Evolutionary conservation across 2,113 vertebrate genomes (phyloP).

Genomic region (Melanocharis versteri): DNA sequence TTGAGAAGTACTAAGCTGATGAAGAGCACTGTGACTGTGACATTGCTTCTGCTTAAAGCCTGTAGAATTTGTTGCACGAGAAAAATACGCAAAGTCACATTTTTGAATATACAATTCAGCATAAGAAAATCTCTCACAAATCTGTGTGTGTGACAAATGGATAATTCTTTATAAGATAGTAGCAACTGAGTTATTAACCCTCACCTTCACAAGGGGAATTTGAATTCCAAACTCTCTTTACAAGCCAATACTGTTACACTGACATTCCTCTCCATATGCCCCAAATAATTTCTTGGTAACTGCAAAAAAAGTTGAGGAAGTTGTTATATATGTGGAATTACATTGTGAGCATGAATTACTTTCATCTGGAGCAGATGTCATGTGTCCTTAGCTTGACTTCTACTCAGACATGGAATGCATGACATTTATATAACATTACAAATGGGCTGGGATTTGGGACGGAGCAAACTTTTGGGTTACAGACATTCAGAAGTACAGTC

Average conservation of each 20-base stretch:
- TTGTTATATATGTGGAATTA: conserved; percentile 24
- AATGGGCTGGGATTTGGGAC: neutral
- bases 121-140: neutral
- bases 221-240: neutral
- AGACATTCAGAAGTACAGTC: neutral
- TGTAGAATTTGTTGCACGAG: neutral
- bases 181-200: neutral
- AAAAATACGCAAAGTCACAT: neutral
- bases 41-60: neutral
- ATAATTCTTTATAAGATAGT: neutral
- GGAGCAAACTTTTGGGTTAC: neutral
- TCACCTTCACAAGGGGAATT: neutral
- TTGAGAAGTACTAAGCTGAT: neutral
- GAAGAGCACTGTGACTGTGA: neutral
- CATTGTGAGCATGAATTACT: neutral
- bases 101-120: neutral
- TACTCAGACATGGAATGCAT: neutral
- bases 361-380: conserved; percentile 51
- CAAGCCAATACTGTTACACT: neutral
- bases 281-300: conserved; percentile 23
- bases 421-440: conserved; percentile 8
- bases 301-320: conserved; percentile 7
- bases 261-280: neutral
- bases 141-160: neutral
- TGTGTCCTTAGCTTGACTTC: conserved; percentile 31